Evolutionary conservation across 2,113 vertebrate species (phyloP), one percentile per base, ranked within the genome.

Genomic region (Eonycteris spelaea): DNA sequence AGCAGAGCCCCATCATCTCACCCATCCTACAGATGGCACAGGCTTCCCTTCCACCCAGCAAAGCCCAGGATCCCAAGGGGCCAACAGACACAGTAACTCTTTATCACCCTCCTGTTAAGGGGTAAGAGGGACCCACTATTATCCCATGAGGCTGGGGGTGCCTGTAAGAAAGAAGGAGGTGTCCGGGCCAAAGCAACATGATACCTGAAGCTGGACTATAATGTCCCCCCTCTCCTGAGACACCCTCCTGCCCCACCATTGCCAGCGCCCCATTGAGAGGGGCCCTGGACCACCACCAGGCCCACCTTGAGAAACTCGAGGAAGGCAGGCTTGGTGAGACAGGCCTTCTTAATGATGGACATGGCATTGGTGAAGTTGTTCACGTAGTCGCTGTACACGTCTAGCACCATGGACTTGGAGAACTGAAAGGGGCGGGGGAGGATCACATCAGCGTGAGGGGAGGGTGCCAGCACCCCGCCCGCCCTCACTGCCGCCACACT

Each of bases 281-380:
- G 24, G 19, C 8, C n/a, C 51, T 1, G 0, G 8, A 0, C 6
- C 0, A 0, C 15, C 35, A 5, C 0, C 5, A 7, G 35, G 79
- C 98, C 98, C 97, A 99, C 99, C 99, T 99, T 99, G 74, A 99
- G 98, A 98, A 99, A 99, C 83, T 99, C 99, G 28, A 99, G 99
- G 95, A 99, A 99, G 0, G 99, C 98, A 0, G 99, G 99, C 80
- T 99, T 99, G 97, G 99, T 99, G 97, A 99, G 98, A 82, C 99
- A 99, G 6, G 99, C 99, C 97, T 99, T 99, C 98, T 99, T 99
- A 95, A 99, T 99, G 78, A 99, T 98, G 3, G 99, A 98, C 99
- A 99, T 99, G 98, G 99, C 99, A 0, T 98, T 98, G 96, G 99
- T 99, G 98, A 99, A 99, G 98, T 99, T 99, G 98, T 99, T 99